Conservation (phyloP, 1,140 invertebrate species). For the Dinothrombium tinctorium region DNA sequence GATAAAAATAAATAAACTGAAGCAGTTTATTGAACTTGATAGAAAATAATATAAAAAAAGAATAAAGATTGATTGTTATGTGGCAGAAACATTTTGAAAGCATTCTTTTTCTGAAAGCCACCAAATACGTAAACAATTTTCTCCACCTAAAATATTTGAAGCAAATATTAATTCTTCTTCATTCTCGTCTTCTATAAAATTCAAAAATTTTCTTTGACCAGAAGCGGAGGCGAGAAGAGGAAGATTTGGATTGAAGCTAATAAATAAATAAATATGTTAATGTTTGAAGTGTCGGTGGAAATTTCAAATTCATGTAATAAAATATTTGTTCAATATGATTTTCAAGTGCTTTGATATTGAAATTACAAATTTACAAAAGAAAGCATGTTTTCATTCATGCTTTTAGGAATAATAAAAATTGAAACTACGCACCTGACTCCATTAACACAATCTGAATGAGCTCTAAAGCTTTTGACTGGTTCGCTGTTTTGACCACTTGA, state of each 20-base stretch:
- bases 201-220: conserved; percentile 37
- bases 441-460: conserved; percentile 57
- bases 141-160: too few relatives aligned
- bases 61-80: too few relatives aligned
- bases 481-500: conserved; percentile 17
- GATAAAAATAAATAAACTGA: too few relatives aligned
- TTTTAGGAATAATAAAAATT: conserved; percentile 4
- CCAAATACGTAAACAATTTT: too few relatives aligned
- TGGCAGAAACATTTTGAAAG: too few relatives aligned
- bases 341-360: too few relatives aligned
- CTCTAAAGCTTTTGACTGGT: conserved; percentile 30
- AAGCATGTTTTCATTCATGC: not conserved
- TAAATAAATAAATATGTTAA: conserved; percentile 14
- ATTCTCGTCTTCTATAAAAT: conserved; percentile 16
- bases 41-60: too few relatives aligned
- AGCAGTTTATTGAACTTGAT: too few relatives aligned
- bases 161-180: too few relatives aligned
- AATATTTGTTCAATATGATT: too few relatives aligned
- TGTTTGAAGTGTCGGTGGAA: not conserved
- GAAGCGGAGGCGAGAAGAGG: conserved; percentile 54
- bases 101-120: too few relatives aligned
- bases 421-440: conserved; percentile 31
- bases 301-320: not conserved
- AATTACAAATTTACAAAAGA: not conserved
- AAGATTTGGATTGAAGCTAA: conserved; percentile 42